A percentile compares a stretch with the other conserved stretches of the same genome.
Evolutionary conservation across 2,888 invertebrate species (phyloP).

Genomic region (Perizoma affinitatum): DNA sequence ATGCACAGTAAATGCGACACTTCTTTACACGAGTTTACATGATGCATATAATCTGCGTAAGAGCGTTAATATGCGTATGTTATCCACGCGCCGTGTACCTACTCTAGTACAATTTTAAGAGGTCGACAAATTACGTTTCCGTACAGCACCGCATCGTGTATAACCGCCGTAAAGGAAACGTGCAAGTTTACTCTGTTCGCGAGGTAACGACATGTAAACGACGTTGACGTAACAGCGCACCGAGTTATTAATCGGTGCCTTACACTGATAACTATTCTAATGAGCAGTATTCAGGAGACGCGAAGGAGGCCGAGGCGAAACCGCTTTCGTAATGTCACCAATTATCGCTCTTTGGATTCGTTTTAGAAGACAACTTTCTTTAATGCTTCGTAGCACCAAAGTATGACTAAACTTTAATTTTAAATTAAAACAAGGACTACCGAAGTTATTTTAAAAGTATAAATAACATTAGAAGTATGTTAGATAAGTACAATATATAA

Average conservation of each 20-base stretch:
- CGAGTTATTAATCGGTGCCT: constrained; percentile 80
- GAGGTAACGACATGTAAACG: constrained; percentile 82
- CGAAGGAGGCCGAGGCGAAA: constrained; percentile 79
- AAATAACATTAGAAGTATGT: no score
- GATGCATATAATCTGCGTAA: no score
- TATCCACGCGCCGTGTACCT: no score
- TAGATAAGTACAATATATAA: no score
- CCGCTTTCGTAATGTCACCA: constrained; percentile 56
- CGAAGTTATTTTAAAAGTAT: constrained; percentile 7
- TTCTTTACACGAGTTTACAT: no score
- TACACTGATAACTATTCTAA: constrained; percentile 82
- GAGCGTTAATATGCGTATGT: no score
- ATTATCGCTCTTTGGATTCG: constrained; percentile 39
- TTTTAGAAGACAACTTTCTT: constrained; percentile 40
- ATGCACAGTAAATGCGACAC: no score
- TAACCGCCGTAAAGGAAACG: constrained; percentile 48
- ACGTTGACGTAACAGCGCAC: constrained; percentile 67
- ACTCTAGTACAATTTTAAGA: no score
- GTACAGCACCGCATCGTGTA: constrained; percentile 14
- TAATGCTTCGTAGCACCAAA: neutral
- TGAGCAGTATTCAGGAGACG: constrained; percentile 68
- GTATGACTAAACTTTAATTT: neutral
- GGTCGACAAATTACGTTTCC: neutral
- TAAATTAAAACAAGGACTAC: neutral
- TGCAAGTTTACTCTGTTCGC: constrained; percentile 52